Base-by-base conservation (phyloP, 2,888 invertebrate species). In the Mythimna albipuncta region DNA sequence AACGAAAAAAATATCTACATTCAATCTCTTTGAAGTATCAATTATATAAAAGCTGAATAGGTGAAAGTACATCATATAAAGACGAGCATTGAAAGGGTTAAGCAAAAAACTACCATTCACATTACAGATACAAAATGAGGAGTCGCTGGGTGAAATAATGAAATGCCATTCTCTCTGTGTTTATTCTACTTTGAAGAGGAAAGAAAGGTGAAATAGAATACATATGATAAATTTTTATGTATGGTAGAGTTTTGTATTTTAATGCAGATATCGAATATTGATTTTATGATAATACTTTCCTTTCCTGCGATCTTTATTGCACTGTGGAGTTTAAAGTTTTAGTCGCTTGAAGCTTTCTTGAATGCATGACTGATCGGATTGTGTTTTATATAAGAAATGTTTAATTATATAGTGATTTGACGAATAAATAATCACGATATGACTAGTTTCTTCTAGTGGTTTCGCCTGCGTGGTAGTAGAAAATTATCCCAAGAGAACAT, bases 261-360 rank as follows among this genome's bases (percentile, higher is more conserved):
- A 88, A 91, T 90, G 81, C 75, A 82, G 77, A 87, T 88, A 89
- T 89, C 84, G 87, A 81, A 84, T 91, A 91, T 91, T 87, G 91
- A 90, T 90, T 91, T 90, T 89, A 90, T 91, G 89, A 82, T 88
- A 90, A 90, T 89, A 82, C 74, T 41, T 50, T 68, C 68, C 75
- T 77, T 77, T 68, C 58, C 59, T 62, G 67, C 61, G 13, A 59
- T 68, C 47, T 77, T 47, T 52, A 52, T 13, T 71, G 69, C 69
- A 67, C 61, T 63, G 54, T 62, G 41, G 21, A 67, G 41, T 69
- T 69, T 44, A 47, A 64, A 52, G 59, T 64, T 69, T 62, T 35
- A 55, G 26, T 58, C 50, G 13, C 1, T 65, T 19, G 7, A n/a
- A 64, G 19, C 21, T 9, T 19, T 9, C 13, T 50, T 57, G 55